phyloP scores from a whole-genome alignment of 2,797 vertebrate species.

The Peromyscus attwateri region DNA sequence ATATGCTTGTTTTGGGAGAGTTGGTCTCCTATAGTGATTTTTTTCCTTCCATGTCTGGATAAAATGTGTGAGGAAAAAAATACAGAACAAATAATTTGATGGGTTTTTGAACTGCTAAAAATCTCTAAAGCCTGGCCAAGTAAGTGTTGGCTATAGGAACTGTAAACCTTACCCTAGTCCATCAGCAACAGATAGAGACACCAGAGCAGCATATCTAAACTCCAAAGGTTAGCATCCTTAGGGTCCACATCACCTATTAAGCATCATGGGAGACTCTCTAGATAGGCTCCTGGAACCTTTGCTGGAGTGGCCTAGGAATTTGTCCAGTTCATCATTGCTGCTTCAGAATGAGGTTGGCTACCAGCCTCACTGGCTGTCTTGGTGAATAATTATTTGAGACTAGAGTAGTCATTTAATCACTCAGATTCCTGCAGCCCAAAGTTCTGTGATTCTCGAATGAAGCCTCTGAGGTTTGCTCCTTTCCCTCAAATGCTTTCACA shows the following conservation, averaged over 20 bases:
- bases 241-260: slow-evolving; percentile 7
- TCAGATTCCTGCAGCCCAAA: not conserved
- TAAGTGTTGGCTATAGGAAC: not conserved
- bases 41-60: not conserved
- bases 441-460: not conserved
- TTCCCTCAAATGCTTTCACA: not conserved
- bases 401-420: not conserved
- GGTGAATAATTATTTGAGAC: not conserved
- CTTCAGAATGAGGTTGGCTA: not conserved
- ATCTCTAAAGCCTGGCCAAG: not conserved
- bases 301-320: not conserved
- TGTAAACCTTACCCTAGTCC: not conserved
- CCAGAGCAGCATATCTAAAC: not conserved
- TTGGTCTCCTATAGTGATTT: not conserved
- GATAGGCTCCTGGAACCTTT: not conserved
- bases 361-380: not conserved
- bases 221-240: not conserved
- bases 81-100: not conserved
- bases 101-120: not conserved
- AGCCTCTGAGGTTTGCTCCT: not conserved
- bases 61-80: not conserved
- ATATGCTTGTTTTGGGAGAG: not conserved
- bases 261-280: not conserved
- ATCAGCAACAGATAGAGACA: not conserved
- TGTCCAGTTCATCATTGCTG: not conserved